Base-by-base conservation (phyloP, 2,888 invertebrate species). In the Malthinus seriepunctatus region DNA sequence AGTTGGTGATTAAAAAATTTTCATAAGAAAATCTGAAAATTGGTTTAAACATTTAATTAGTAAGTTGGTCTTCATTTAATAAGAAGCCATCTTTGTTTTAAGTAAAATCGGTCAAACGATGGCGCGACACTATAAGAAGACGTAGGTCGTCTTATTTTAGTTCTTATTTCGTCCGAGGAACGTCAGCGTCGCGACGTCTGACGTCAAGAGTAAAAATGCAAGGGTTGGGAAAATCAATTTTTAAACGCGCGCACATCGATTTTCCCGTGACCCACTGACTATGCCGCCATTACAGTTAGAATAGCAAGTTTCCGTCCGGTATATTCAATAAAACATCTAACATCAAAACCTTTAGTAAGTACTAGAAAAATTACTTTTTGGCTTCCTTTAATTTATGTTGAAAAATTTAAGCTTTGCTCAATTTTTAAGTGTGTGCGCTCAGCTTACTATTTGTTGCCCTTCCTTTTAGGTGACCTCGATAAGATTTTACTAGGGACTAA, bases 261-360 rank as follows among this genome's bases (percentile, higher is more conserved):
- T 74, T 69, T 68, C 68, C 62, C 66, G 70, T 76, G 77, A 76
- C 76, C 76, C 73, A 77, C 71, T 76, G 75, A 73, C 55, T 67
- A 71, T 73, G 75, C 74, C 75, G 76, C 76, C 77, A 77, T 76
- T 73, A 71, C 75, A 74, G 71, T 69, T 73, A 73, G 69, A 67
- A 69, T 70, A 68, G 39, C 23, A 42, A 42, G 72, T 73, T 73
- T 75, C 76, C 75, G 76, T 76, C 75, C 75, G 51, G 48, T 63
- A 48, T 52, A 60, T 57, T 61, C 51, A 51, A 45, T 53, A 49
- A 60, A 59, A 56, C 39, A 15, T 53, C 53, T 50, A 53, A 56
- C 63, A 61, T 54, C 63, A 54, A 52, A 56, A 49, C 47, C 44
- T 48, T 42, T 15, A 58, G 63, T 63, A 57, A 63, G 63, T 63